Base-by-base conservation (phyloP, 2,888 invertebrate species). In the Tetranychus piercei region DNA sequence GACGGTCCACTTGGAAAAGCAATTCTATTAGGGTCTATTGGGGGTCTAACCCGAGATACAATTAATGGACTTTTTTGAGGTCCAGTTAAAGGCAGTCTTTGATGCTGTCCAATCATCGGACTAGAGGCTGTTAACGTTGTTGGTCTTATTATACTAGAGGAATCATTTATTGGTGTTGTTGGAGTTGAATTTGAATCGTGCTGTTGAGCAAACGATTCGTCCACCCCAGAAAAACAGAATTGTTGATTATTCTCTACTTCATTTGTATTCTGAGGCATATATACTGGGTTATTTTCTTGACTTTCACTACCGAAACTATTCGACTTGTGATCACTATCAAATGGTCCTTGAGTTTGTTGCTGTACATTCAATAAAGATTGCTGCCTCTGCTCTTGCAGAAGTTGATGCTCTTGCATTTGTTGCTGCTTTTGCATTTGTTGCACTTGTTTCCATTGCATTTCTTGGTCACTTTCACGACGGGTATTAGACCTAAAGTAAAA, bases 371-470 rank as follows among this genome's bases (percentile, higher is more conserved):
- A 55, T 55, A 55, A 15, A 15, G 55, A 55, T 55, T 55, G 44
- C 22, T 74, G 67, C 72, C 72, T 44, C 23, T 67, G 75, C n/a
- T 75, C 73, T 43, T 73, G 75, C 44, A 75, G 44, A 34, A 73
- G 43, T 23, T 73, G 75, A 44, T 79, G 78, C 80, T 90, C 90
- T 80, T 90, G 90, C 78, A 89, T 87, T 81, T 89, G 55, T 55
- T 55, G 55, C 15, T 55, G 55, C 55, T 55, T 67, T 22, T 67
- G 20, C 67, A 23, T n/a, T 67, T 67, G 67, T 22, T 67, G 20
- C 67, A 23, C 67, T 67, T 67, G 67, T 22, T 67, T 67, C 67
- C 55, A 55, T 55, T 55, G 55, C 55, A 55, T 89, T 66, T 88
- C 88, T 81, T 90, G 90, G 15, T 55, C 55, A 15, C 55, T 55